These are phyloP conservation scores for Ptilodon capucinus DNA, from an alignment of 2,888 invertebrate species.

Conservation along the genomic window DNA sequence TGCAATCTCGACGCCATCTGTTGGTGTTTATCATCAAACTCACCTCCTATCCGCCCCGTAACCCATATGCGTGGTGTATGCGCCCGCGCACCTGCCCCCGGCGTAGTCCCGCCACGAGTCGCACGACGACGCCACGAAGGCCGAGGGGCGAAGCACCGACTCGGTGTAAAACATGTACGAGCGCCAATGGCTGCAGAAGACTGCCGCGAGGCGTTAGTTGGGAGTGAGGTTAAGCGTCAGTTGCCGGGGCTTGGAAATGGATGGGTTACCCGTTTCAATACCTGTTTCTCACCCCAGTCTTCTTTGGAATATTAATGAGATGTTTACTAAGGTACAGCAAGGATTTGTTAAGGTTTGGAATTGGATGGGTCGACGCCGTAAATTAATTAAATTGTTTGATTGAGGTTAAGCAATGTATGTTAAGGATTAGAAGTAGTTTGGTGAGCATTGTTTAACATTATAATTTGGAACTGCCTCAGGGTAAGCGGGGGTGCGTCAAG, in stretches of 20 bases:
- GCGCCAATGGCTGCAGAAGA: constrained; percentile 86
- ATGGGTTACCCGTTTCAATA: too few species aligned
- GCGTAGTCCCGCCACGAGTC: constrained; percentile 70
- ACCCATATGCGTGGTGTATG: constrained; percentile 70
- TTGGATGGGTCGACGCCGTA: too few species aligned
- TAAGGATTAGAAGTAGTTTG: too few species aligned
- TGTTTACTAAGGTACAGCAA: not conserved
- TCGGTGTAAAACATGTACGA: constrained; percentile 84
- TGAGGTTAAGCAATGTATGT: too few species aligned
- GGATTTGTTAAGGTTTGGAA: not conserved
- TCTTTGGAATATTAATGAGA: too few species aligned
- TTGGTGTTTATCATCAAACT: constrained; percentile 25
- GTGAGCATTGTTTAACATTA: too few species aligned
- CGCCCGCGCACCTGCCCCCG: constrained; percentile 63
- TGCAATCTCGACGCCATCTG: too few species aligned
- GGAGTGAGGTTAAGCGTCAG: not conserved
- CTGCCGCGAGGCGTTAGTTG: constrained; percentile 45
- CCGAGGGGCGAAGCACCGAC: constrained; percentile 74
- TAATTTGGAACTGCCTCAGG: too few species aligned
- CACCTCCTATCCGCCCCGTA: constrained; percentile 71
- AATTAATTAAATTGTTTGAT: too few species aligned
- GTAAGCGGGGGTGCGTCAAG: not conserved
- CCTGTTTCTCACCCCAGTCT: too few species aligned
- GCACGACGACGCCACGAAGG: constrained; percentile 76
- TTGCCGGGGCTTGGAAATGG: not conserved